phyloP scores from a whole-genome alignment of 2,888 invertebrate genomes.

The Stictocephala bisonia region DNA sequence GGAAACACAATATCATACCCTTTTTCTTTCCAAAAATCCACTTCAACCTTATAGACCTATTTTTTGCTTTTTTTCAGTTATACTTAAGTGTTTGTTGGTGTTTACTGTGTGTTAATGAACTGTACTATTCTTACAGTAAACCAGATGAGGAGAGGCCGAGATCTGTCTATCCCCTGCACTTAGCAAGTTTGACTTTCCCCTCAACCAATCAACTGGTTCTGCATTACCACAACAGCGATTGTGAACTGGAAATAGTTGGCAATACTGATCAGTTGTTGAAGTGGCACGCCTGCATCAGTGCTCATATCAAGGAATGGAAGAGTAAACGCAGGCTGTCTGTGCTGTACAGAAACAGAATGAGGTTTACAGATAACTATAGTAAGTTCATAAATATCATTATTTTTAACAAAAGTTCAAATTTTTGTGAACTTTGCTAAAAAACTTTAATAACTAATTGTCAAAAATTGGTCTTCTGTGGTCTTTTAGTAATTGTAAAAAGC shows the following conservation, averaged over 20 bases:
- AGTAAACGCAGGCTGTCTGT: conserved; percentile 22
- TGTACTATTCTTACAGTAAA: no score
- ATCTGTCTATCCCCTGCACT: background rate
- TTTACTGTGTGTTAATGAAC: no score
- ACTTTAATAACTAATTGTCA: no score
- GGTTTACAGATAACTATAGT: conserved; percentile 17
- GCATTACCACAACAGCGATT: background rate
- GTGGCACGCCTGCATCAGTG: conserved; percentile 29
- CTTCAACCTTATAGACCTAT: no score
- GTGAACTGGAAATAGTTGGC: background rate
- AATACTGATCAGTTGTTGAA: background rate
- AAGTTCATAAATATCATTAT: background rate
- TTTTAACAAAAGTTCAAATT: no score
- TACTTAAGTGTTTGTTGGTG: no score
- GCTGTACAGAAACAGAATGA: conserved; percentile 33
- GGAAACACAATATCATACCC: no score
- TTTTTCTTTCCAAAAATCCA: no score
- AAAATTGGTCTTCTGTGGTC: no score
- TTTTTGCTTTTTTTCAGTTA: no score
- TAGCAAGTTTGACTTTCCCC: background rate
- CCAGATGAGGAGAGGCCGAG: background rate
- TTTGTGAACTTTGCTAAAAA: no score
- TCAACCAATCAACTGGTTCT: conserved; percentile 20
- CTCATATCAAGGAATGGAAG: conserved; percentile 35
- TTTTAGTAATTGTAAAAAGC: no score